These are phyloP conservation scores for Bombylius major DNA, from an alignment of 2,888 invertebrate species.

Conservation along the genomic window DNA sequence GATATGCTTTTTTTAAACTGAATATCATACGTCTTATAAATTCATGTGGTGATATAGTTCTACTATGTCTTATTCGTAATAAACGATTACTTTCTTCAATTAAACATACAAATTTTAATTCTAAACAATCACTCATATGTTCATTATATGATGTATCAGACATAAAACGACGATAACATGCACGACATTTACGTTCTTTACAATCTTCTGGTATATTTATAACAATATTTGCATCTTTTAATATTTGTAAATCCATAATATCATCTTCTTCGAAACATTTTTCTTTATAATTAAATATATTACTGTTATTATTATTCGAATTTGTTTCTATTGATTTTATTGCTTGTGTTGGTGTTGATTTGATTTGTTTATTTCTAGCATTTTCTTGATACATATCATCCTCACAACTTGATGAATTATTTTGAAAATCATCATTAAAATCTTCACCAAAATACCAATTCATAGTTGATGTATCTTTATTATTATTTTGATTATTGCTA, in stretches of 20 bases:
- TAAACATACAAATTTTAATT: constrained; percentile 28
- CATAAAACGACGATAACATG: constrained; percentile 33
- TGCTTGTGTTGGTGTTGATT: constrained; percentile 17
- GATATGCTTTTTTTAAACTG: constrained; percentile 30
- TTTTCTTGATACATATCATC: too few relatives aligned
- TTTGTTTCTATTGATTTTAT: constrained; percentile 17
- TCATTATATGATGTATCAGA: constrained; percentile 32
- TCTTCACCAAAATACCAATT: too few relatives aligned
- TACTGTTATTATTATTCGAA: constrained; percentile 21
- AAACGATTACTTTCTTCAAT: constrained; percentile 29
- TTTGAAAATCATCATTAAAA: too few relatives aligned
- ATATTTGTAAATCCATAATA: constrained; percentile 29
- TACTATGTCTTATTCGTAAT: constrained; percentile 26
- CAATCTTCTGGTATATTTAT: constrained; percentile 32
- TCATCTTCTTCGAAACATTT: constrained; percentile 35
- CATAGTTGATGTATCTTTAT: too few relatives aligned
- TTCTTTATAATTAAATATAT: constrained; percentile 31
- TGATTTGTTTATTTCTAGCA: not conserved
- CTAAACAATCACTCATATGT: constrained; percentile 31
- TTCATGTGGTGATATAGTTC: constrained; percentile 33
- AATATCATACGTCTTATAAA: constrained; percentile 35
- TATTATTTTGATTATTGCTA: too few relatives aligned
- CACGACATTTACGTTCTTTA: constrained; percentile 33
- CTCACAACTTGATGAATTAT: too few relatives aligned
- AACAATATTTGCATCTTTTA: constrained; percentile 28